Percentiles rank a stretch among this genome's conserved stretches.
Conservation (phyloP, 2,888 invertebrate genomes). For the Syrphus vitripennis region DNA sequence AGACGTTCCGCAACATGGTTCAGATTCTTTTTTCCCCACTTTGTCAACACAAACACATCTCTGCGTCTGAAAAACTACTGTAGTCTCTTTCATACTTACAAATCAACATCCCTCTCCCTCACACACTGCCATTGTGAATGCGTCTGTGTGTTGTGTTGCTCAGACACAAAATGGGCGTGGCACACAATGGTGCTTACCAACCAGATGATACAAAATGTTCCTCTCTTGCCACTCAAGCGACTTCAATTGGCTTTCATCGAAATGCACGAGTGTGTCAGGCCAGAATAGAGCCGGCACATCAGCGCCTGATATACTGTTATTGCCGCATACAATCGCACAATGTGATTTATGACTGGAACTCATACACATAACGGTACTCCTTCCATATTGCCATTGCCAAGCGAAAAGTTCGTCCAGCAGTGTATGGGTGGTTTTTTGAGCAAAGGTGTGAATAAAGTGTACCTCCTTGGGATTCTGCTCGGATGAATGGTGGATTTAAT, state of each 20-base stretch:
- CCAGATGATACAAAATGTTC: constrained; percentile 72
- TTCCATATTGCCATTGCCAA: not conserved
- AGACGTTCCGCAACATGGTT: constrained; percentile 58
- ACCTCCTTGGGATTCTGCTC: constrained; percentile 68
- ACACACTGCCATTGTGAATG: constrained; percentile 24
- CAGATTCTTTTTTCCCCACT: constrained; percentile 57
- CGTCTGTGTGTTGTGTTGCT: not conserved
- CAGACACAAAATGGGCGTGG: constrained; percentile 60
- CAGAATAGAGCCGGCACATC: not conserved
- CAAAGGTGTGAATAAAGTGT: constrained; percentile 71
- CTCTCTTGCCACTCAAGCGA: constrained; percentile 68
- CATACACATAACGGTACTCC: constrained; percentile 4
- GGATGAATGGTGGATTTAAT: constrained; percentile 71
- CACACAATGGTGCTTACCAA: constrained; percentile 72
- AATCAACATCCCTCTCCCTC: not conserved
- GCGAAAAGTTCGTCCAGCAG: constrained; percentile 1
- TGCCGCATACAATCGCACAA: constrained; percentile 47
- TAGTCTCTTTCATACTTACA: not conserved
- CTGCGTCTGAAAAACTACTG: too few relatives aligned
- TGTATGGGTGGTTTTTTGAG: constrained; percentile 44
- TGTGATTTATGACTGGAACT: constrained; percentile 57
- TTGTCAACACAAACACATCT: not conserved
- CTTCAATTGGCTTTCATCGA: constrained; percentile 72
- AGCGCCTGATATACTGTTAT: constrained; percentile 38
- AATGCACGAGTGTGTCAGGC: constrained; percentile 46